Conservation (phyloP, 2,888 invertebrate species). For the Leucania comma region DNA sequence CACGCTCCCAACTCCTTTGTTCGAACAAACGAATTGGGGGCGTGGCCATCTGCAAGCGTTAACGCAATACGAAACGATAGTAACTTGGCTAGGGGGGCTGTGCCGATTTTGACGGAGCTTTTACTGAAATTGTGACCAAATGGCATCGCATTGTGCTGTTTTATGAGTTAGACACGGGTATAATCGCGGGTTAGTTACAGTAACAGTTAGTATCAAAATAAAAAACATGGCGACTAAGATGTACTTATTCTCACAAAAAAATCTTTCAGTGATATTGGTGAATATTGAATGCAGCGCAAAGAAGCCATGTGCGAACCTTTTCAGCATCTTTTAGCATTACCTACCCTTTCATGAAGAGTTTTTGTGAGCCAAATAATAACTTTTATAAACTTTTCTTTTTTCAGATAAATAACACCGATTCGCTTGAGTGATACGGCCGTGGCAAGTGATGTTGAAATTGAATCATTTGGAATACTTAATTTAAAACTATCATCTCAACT, state of each 20-base stretch:
- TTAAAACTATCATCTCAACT: not conserved
- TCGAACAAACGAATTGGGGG: too few species aligned
- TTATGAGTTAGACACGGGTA: too few species aligned
- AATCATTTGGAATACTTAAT: not conserved
- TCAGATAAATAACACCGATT: not conserved
- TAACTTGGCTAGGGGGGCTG: too few species aligned
- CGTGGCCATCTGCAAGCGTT: too few species aligned
- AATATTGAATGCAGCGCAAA: slow-evolving; percentile 64
- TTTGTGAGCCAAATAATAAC: slow-evolving; percentile 65
- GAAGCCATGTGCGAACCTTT: slow-evolving; percentile 87
- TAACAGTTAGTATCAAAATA: too few species aligned
- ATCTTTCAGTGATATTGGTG: not conserved
- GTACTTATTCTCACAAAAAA: not conserved
- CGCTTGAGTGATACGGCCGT: not conserved
- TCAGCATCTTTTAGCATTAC: slow-evolving; percentile 83
- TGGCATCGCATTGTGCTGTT: too few species aligned
- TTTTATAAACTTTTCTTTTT: slow-evolving; percentile 3
- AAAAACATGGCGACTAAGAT: not conserved
- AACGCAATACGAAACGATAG: too few species aligned
- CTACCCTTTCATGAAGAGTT: slow-evolving; percentile 82
- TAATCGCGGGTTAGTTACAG: too few species aligned
- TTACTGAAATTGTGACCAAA: too few species aligned
- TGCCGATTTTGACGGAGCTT: too few species aligned
- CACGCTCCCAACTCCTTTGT: too few species aligned
- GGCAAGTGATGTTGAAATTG: not conserved